A percentile compares a stretch with the other conserved stretches of the same genome.
Evolutionary conservation across 2,888 invertebrate genomes (phyloP).

Genomic region (Nemapogon koenigi): DNA sequence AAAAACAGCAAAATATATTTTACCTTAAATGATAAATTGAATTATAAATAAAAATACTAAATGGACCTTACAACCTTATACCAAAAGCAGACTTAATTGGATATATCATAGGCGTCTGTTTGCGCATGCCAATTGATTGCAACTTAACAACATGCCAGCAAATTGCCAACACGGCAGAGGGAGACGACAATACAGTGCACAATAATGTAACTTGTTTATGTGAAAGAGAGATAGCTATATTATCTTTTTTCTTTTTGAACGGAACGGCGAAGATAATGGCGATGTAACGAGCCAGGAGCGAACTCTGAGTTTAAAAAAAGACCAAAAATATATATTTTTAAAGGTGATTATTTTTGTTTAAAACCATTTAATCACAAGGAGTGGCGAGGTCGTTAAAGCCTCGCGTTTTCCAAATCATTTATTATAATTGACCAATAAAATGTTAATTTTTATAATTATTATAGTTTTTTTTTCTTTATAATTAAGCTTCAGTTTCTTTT

Average conservation of each 20-base stretch:
- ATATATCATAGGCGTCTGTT: constrained; percentile 67
- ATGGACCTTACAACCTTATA: constrained; percentile 22
- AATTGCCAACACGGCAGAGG: constrained; percentile 43
- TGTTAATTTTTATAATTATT: constrained; percentile 43
- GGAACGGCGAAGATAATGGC: constrained; percentile 32
- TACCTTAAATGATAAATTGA: no score
- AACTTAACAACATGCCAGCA: constrained; percentile 61
- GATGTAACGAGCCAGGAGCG: constrained; percentile 31
- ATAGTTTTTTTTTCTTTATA: constrained; percentile 23
- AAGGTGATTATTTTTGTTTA: constrained; percentile 41
- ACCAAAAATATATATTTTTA: constrained; percentile 19
- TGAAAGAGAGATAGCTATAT: constrained; percentile 23
- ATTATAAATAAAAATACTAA: constrained; percentile 1
- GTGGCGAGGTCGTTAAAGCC: constrained; percentile 30
- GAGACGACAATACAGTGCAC: constrained; percentile 22
- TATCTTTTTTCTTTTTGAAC: constrained; percentile 16
- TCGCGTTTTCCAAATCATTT: constrained; percentile 38
- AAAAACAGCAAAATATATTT: no score
- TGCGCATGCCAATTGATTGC: constrained; percentile 67
- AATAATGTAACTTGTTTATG: constrained; percentile 1
- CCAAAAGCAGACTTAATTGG: constrained; percentile 49
- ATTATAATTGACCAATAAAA: constrained; percentile 52
- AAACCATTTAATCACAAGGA: constrained; percentile 42
- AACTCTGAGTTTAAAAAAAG: constrained; percentile 24
- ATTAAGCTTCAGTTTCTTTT: no score